phyloP scores from a whole-genome alignment of 2,797 vertebrate genomes.

The Lateolabrax maculatus region DNA sequence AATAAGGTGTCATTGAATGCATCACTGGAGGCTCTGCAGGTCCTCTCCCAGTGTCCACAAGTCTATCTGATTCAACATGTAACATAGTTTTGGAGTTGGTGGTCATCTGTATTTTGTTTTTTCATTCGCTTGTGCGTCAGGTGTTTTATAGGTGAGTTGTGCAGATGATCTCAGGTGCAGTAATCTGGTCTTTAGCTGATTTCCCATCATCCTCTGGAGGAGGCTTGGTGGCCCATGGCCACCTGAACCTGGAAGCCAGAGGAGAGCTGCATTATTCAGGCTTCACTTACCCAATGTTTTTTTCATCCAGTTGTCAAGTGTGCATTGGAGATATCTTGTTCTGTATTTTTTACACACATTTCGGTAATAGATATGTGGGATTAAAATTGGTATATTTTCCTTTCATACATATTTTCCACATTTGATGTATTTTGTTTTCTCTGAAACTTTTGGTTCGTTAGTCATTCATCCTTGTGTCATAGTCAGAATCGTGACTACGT shows the following conservation, averaged over 20 bases:
- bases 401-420: neutral
- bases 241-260: constrained; percentile 45
- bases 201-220: constrained; percentile 45
- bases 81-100: no score
- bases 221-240: constrained; percentile 24
- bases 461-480: neutral
- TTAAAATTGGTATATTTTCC: neutral
- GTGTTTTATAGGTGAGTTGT: constrained; percentile 40
- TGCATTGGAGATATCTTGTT: neutral
- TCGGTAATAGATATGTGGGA: neutral
- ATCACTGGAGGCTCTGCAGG: neutral
- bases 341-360: neutral
- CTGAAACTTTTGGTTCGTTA: neutral
- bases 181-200: constrained; percentile 16
- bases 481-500: neutral
- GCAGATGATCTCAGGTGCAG: constrained; percentile 48
- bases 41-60: neutral
- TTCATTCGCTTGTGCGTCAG: neutral
- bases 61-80: no score
- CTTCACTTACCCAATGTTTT: neutral
- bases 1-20: constrained; percentile 14
- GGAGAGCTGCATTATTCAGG: constrained; percentile 10
- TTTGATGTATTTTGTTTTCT: neutral
- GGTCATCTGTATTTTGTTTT: neutral
- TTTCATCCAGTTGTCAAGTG: neutral